Conservation (phyloP, 2,113 vertebrate species). For the Vidua chalybeata region DNA sequence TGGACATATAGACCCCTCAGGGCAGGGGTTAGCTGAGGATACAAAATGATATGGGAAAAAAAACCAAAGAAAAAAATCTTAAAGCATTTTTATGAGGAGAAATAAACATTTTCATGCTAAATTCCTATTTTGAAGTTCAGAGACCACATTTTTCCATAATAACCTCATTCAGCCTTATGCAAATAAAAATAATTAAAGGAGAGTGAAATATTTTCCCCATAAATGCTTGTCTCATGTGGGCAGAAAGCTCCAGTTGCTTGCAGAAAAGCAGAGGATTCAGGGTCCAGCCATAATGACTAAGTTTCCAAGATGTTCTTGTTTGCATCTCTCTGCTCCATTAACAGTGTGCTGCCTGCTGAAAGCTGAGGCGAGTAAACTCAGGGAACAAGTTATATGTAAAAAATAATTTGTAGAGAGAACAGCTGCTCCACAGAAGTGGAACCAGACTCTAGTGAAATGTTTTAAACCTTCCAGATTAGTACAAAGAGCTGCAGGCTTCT, state of each 20-base stretch:
- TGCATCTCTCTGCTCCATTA: not conserved
- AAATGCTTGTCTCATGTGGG: not conserved
- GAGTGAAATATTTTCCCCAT: not conserved
- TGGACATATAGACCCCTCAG: not conserved
- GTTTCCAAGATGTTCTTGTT: not conserved
- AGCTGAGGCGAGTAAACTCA: not conserved
- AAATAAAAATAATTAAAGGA: not conserved
- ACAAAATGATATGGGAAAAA: not conserved
- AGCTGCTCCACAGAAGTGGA: not conserved
- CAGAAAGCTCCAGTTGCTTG: not conserved
- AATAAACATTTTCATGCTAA: not conserved
- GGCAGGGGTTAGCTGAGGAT: not conserved
- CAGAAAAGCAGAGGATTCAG: not conserved
- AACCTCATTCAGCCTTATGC: not conserved
- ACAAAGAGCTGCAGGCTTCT: not conserved
- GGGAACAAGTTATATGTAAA: not conserved
- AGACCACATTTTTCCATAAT: not conserved
- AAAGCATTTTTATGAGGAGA: not conserved
- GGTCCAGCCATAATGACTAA: not conserved
- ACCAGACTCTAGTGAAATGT: not conserved
- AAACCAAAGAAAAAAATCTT: not conserved
- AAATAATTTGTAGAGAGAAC: not conserved
- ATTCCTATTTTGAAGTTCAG: not conserved
- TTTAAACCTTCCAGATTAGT: not conserved
- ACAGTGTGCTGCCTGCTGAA: not conserved